Base-by-base conservation (phyloP, 2,113 vertebrate genomes). In the Neopipo cinnamomea region DNA sequence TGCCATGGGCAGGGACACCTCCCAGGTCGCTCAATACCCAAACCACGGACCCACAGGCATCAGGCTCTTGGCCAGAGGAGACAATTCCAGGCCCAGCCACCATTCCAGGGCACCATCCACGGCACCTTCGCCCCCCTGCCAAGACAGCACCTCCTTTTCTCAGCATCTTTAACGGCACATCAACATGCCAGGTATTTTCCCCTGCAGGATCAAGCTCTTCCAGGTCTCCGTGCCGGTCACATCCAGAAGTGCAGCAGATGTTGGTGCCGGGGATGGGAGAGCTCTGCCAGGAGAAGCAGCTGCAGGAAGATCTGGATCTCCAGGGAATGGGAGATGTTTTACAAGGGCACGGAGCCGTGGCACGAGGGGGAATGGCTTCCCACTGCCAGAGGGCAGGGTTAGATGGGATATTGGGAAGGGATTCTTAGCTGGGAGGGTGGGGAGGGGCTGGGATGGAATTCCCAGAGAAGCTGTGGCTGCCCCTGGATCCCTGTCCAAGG, bases 381-480 rank as follows among this genome's bases (percentile, higher is more conserved):
- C 71, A 41, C 20, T 25, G 56, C 2, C 24, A 31, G 42, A 42
- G 75, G 11, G 11, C 7, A 46, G 15, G 31, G 11, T 25, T 9
- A 14, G 65, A 7, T 27, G 50, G 35, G 59, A 23, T 37, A 27
- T 0, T 58, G 59, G 50, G 67, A 31, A 42, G 41, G 1, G 49
- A 66, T 44, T 44, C 3, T 3, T 56, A 4, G 11, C 35, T 1
- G 0, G 0, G 16, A 65, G 17, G 6, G 75, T 35, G 75, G 2
- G 0, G 0, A 62, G 19, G 15, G 23, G 19, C 19, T 39, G 65
- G 30, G 16, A 79, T 0, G 23, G 56, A n/a, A 0, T 41, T 13
- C 30, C 24, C 66, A 56, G 74, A 53, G 74, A 0, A 53, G 74
- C 65, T 78, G 53, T 8, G 46, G 46, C 33, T 70, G 33, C 10